A percentile compares a stretch with the other conserved stretches of the same genome.
Evolutionary conservation across 2,113 vertebrate species (phyloP).

Genomic region (Recurvirostra avosetta): DNA sequence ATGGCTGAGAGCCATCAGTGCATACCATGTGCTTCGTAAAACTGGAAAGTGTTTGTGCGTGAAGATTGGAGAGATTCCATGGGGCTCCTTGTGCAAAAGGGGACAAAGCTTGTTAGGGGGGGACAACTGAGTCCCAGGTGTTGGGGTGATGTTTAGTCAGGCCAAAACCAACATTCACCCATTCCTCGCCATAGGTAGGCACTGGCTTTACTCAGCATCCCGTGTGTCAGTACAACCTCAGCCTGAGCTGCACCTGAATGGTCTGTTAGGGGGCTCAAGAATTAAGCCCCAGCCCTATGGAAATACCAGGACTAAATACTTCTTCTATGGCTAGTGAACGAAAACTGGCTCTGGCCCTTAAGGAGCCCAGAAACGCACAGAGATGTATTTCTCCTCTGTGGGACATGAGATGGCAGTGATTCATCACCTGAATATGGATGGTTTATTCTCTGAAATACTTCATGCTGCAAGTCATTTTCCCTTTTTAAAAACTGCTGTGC

Average conservation of each 20-base stretch:
- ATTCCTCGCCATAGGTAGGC: accelerated
- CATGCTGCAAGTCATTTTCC: background rate
- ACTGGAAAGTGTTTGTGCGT: background rate
- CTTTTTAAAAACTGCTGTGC: background rate
- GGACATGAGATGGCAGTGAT: background rate
- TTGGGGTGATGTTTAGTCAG: background rate
- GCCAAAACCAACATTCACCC: accelerated
- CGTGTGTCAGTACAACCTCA: background rate
- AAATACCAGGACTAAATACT: background rate
- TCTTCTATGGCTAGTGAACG: background rate
- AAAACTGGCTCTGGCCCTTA: background rate
- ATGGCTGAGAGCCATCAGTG: background rate
- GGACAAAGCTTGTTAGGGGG: background rate
- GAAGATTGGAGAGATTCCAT: background rate
- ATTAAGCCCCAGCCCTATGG: background rate
- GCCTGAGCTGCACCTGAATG: background rate
- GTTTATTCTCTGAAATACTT: background rate
- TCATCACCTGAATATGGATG: background rate
- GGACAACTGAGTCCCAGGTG: background rate
- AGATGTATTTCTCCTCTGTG: background rate
- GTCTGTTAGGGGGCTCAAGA: background rate
- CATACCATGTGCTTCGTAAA: background rate
- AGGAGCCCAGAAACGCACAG: background rate
- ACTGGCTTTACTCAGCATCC: background rate
- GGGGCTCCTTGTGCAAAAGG: background rate